phyloP scores from a whole-genome alignment of 2,888 invertebrate genomes.

The Xestia sexstrigata region DNA sequence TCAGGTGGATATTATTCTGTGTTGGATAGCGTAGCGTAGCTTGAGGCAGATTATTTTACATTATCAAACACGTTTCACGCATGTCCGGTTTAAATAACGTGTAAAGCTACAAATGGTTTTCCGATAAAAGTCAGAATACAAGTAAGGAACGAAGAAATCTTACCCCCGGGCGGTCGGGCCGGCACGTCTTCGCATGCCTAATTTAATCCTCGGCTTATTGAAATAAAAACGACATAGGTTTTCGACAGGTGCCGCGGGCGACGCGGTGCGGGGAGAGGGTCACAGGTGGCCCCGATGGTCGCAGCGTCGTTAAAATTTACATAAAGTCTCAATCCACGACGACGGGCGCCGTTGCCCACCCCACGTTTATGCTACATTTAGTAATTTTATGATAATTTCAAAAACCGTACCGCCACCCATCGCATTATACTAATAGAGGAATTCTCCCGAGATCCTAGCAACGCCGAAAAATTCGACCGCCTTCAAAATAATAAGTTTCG shows the following conservation, averaged over 20 bases:
- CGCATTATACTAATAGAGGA: slow-evolving; percentile 91
- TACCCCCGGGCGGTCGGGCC: slow-evolving; percentile 68
- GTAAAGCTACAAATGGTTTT: slow-evolving; percentile 69
- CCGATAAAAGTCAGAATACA: slow-evolving; percentile 68
- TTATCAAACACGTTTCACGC: slow-evolving; percentile 64
- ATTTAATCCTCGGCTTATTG: slow-evolving; percentile 90
- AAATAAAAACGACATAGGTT: slow-evolving; percentile 91
- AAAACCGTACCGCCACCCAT: slow-evolving; percentile 90
- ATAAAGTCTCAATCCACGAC: slow-evolving; percentile 91
- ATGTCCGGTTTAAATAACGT: slow-evolving; percentile 62
- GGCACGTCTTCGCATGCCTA: slow-evolving; percentile 87
- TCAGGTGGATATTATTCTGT: not conserved
- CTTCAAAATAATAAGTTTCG: slow-evolving; percentile 88
- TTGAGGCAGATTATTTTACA: slow-evolving; percentile 27
- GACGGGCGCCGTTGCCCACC: slow-evolving; percentile 87
- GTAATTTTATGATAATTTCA: slow-evolving; percentile 91
- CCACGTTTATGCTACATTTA: slow-evolving; percentile 91
- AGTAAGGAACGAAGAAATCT: slow-evolving; percentile 77
- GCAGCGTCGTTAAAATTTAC: slow-evolving; percentile 91
- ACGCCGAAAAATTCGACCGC: slow-evolving; percentile 82
- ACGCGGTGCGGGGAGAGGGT: slow-evolving; percentile 77
- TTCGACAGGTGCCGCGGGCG: slow-evolving; percentile 88
- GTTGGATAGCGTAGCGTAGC: not conserved
- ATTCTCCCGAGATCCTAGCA: slow-evolving; percentile 79
- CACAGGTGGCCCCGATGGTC: slow-evolving; percentile 90